Evolutionary conservation across 2,888 invertebrate species (phyloP).

Genomic region (Tethea ocularis): DNA sequence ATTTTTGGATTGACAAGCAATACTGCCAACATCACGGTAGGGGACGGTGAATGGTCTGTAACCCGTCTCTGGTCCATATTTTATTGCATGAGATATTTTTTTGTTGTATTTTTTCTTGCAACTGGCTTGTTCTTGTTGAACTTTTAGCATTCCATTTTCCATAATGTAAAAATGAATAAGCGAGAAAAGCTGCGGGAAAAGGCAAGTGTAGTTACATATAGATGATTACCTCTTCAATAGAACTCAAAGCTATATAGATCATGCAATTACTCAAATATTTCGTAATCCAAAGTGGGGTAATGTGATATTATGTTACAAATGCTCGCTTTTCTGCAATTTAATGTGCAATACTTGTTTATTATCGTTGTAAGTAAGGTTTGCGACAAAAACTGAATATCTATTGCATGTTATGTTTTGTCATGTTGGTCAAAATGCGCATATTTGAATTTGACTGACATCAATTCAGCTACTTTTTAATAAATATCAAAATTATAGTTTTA

Average conservation of each 20-base stretch:
- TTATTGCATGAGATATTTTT: too few species aligned
- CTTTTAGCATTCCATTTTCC: background rate
- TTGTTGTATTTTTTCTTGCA: too few species aligned
- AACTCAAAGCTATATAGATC: background rate
- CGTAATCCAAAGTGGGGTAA: background rate
- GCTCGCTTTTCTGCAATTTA: background rate
- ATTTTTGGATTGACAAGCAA: too few species aligned
- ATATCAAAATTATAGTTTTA: too few species aligned
- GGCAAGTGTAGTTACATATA: background rate
- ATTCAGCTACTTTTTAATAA: too few species aligned
- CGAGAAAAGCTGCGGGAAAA: background rate
- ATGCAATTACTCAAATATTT: background rate
- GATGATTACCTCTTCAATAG: background rate
- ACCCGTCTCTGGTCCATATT: too few species aligned
- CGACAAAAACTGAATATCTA: background rate
- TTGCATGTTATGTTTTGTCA: too few species aligned
- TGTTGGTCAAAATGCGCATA: too few species aligned
- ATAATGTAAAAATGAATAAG: background rate
- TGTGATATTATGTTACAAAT: background rate
- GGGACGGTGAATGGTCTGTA: too few species aligned
- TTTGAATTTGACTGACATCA: too few species aligned
- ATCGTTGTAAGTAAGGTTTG: background rate
- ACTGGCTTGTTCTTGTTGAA: too few species aligned
- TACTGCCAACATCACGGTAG: too few species aligned
- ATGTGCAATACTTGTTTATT: conserved; percentile 1